These are phyloP conservation scores for Aphis craccivora DNA, from an alignment of 1,140 invertebrate species.

Conservation along the genomic window DNA sequence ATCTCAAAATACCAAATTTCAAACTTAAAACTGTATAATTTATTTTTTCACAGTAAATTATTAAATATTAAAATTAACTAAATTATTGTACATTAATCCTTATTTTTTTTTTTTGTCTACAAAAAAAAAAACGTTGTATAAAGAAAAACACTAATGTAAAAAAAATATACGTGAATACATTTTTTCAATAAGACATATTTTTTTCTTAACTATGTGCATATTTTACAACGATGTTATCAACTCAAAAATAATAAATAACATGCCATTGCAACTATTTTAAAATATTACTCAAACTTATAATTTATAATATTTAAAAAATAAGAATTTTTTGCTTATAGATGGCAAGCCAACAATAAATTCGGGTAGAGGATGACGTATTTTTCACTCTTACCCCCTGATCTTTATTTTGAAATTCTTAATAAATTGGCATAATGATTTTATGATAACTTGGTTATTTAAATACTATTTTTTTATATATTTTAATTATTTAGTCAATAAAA, in stretches of 20 bases:
- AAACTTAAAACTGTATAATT: too few relatives aligned
- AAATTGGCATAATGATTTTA: background rate
- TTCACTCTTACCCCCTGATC: fast-evolving
- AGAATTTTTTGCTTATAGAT: background rate
- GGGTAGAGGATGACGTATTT: background rate
- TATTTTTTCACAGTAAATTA: too few relatives aligned
- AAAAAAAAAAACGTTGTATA: too few relatives aligned
- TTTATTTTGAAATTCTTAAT: background rate
- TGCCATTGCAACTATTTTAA: background rate
- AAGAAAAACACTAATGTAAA: too few relatives aligned
- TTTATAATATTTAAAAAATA: background rate
- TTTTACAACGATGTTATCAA: too few relatives aligned
- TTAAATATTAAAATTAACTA: too few relatives aligned
- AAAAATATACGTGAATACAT: too few relatives aligned
- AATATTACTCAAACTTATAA: background rate
- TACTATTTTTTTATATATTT: background rate
- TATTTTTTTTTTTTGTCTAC: too few relatives aligned
- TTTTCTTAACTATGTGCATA: too few relatives aligned
- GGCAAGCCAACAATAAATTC: background rate
- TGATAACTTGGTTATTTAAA: background rate
- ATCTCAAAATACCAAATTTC: too few relatives aligned
- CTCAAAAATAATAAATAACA: background rate
- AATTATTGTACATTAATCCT: too few relatives aligned
- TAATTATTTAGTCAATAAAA: background rate
- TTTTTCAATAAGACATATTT: too few relatives aligned